Evolutionary conservation across 2,888 invertebrate species (phyloP).

Genomic region (Ormia ochracea): DNA sequence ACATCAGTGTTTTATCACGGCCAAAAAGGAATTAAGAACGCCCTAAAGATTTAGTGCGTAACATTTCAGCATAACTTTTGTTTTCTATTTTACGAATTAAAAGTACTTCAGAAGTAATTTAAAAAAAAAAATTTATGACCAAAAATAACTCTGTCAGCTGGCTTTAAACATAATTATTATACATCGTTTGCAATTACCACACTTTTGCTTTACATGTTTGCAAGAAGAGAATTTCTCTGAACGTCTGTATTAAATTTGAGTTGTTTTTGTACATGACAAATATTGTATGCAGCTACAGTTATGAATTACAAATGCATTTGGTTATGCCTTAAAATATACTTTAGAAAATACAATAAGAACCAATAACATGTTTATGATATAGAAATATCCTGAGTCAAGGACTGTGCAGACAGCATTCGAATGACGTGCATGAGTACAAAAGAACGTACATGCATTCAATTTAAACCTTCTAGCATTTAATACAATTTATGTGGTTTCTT

Average conservation of each 20-base stretch:
- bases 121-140: no score
- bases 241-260: slow-evolving; percentile 7
- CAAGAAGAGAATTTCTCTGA: not conserved
- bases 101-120: no score
- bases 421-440: not conserved
- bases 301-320: not conserved
- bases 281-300: not conserved
- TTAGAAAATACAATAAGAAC: not conserved
- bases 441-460: not conserved
- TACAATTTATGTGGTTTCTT: not conserved
- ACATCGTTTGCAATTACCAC: not conserved
- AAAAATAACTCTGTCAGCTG: no score
- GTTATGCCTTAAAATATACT: slow-evolving; percentile 11
- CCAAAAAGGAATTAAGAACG: no score
- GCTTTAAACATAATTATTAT: no score
- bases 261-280: not conserved
- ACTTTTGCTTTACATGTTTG: not conserved
- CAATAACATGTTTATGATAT: slow-evolving; percentile 5
- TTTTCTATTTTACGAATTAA: no score
- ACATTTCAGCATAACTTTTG: no score
- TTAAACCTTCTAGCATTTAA: not conserved
- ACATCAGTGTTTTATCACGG: no score
- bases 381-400: not conserved
- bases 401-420: not conserved
- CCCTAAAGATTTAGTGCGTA: no score